Percentiles rank a stretch among this genome's conserved stretches.
phyloP scores from a whole-genome alignment of 2,888 invertebrate species.

The Petrolisthes cinctipes region DNA sequence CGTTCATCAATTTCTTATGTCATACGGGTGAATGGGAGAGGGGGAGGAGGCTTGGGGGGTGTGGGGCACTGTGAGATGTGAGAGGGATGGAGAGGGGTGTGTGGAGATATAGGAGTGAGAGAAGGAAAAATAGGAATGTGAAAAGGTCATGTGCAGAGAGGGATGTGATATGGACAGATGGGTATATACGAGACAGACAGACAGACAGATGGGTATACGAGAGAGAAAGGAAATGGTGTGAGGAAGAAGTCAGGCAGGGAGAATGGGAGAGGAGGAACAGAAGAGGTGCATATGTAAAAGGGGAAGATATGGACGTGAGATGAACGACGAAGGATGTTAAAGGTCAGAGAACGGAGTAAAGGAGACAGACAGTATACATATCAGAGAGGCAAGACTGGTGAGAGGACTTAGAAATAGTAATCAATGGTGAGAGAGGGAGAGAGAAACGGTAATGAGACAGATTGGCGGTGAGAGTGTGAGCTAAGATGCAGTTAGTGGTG shows the following conservation, averaged over 20 bases:
- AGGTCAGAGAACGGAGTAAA: neutral
- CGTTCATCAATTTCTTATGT: too few species aligned
- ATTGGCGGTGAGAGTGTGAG: neutral
- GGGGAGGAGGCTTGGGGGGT: neutral
- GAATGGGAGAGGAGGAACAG: neutral
- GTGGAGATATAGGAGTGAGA: neutral
- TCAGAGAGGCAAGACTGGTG: neutral
- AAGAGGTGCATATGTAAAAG: too few species aligned
- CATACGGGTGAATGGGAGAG: neutral
- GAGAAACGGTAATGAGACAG: neutral
- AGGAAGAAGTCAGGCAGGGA: too few species aligned
- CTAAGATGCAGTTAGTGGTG: neutral
- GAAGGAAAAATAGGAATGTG: neutral
- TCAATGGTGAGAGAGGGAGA: neutral
- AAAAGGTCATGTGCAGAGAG: neutral
- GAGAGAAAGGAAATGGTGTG: neutral
- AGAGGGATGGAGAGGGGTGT: neutral
- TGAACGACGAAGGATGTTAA: neutral
- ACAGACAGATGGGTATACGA: neutral
- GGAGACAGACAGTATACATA: neutral
- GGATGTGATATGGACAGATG: neutral
- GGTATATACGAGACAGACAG: neutral
- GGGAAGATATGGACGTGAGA: neutral
- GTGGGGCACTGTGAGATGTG: neutral
- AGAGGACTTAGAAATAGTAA: neutral